Conservation (phyloP, 2,888 invertebrate genomes). For the Protophormia terraenovae region DNA sequence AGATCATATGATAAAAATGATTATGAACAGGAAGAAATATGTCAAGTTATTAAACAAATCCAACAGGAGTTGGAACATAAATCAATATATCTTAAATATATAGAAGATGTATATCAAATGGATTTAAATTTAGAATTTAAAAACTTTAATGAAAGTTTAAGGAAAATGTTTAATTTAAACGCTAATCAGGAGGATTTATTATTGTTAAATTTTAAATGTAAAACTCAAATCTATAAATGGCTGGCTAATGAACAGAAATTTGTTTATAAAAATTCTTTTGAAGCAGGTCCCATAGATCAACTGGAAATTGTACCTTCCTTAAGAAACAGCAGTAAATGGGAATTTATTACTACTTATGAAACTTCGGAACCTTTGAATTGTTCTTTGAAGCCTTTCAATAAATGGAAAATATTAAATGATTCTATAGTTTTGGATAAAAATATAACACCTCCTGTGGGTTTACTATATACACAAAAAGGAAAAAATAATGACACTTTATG, state of each 20-base stretch:
- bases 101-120: conserved; percentile 79
- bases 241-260: conserved; percentile 74
- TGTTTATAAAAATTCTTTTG: conserved; percentile 72
- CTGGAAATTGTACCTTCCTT: conserved; percentile 74
- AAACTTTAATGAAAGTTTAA: background rate
- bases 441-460: background rate
- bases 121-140: background rate
- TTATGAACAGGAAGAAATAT: conserved; percentile 65
- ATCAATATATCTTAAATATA: conserved; percentile 80
- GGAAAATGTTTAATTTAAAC: conserved; percentile 37
- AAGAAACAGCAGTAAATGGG: conserved; percentile 69
- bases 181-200: conserved; percentile 65
- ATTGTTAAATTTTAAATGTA: conserved; percentile 80
- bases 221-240: conserved; percentile 81
- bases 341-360: conserved; percentile 78
- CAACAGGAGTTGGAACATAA: conserved; percentile 23
- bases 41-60: conserved; percentile 68
- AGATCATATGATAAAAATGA: background rate
- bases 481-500: conserved; percentile 4
- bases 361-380: conserved; percentile 71
- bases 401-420: conserved; percentile 72
- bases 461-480: background rate
- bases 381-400: conserved; percentile 64
- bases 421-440: background rate
- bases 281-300: conserved; percentile 82